A percentile compares a stretch with the other conserved stretches of the same genome.
These are phyloP conservation scores for Ellobium chinense DNA, from an alignment of 2,888 invertebrate species.

Conservation along the genomic window DNA sequence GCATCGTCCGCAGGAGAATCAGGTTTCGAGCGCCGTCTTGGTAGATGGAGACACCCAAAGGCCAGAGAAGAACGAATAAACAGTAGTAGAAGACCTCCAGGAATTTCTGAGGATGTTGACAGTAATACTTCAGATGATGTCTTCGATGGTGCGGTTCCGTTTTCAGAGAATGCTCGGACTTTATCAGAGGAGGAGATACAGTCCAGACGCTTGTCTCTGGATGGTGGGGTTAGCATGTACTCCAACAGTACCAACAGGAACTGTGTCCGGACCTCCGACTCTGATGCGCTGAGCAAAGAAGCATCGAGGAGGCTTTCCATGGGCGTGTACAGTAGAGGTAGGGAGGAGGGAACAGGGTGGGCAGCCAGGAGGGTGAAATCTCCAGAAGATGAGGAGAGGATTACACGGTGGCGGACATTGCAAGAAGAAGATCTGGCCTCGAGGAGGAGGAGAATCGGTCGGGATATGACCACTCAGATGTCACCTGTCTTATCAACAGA, in stretches of 20 bases:
- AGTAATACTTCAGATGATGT: neutral
- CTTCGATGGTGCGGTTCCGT: neutral
- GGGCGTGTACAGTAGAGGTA: neutral
- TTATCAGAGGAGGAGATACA: neutral
- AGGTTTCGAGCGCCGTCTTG: neutral
- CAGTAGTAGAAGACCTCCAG: neutral
- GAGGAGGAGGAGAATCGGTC: neutral
- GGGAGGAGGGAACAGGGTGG: neutral
- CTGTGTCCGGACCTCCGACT: neutral
- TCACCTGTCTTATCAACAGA: neutral
- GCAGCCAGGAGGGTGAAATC: neutral
- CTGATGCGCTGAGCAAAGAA: neutral
- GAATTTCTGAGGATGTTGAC: neutral
- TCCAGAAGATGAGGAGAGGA: constrained; percentile 28
- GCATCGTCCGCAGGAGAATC: neutral
- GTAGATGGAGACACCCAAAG: neutral
- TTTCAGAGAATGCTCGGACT: neutral
- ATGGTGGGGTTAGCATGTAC: constrained; percentile 27
- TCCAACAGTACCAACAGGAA: neutral
- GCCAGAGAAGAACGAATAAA: neutral
- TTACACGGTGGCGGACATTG: constrained; percentile 23
- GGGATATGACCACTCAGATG: neutral
- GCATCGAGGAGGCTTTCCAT: constrained; percentile 13
- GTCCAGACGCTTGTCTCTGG: constrained; percentile 35
- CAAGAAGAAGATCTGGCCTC: constrained; percentile 40